phyloP scores from a whole-genome alignment of 2,888 invertebrate genomes.

The Oscheius sp. region DNA sequence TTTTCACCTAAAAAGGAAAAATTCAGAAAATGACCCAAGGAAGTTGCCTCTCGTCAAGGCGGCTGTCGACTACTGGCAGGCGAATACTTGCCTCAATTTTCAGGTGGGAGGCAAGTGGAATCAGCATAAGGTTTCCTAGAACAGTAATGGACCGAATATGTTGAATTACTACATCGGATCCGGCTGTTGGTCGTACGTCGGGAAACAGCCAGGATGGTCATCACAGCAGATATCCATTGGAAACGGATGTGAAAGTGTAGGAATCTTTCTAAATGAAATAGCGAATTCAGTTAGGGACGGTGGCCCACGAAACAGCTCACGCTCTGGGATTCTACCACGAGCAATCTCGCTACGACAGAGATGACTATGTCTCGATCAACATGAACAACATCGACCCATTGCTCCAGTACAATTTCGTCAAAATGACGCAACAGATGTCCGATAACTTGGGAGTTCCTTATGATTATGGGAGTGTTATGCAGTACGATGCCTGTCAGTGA shows the following conservation, averaged over 20 bases:
- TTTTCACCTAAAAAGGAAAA: neutral
- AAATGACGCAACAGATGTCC: constrained; percentile 39
- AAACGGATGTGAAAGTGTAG: constrained; percentile 46
- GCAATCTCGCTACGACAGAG: constrained; percentile 52
- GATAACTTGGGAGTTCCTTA: constrained; percentile 44
- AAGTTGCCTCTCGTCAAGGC: neutral
- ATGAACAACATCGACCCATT: constrained; percentile 45
- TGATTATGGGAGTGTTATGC: constrained; percentile 59
- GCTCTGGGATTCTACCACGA: constrained; percentile 55
- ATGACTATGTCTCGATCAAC: constrained; percentile 47
- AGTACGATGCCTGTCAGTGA: constrained; percentile 45
- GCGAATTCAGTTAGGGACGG: constrained; percentile 46
- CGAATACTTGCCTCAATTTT: constrained; percentile 30
- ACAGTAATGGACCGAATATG: constrained; percentile 42
- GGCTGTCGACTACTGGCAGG: constrained; percentile 28
- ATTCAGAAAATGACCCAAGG: constrained; percentile 10
- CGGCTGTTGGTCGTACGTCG: constrained; percentile 58
- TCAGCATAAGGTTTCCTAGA: constrained; percentile 23
- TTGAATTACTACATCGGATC: constrained; percentile 43
- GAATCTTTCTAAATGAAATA: neutral
- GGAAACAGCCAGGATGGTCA: constrained; percentile 42
- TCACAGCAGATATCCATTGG: constrained; percentile 53
- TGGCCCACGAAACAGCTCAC: constrained; percentile 51
- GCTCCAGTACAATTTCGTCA: constrained; percentile 47
- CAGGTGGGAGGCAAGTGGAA: constrained; percentile 2